These are phyloP conservation scores for Drosophila pegasa DNA, from an alignment of 2,888 invertebrate genomes.

Conservation along the genomic window DNA sequence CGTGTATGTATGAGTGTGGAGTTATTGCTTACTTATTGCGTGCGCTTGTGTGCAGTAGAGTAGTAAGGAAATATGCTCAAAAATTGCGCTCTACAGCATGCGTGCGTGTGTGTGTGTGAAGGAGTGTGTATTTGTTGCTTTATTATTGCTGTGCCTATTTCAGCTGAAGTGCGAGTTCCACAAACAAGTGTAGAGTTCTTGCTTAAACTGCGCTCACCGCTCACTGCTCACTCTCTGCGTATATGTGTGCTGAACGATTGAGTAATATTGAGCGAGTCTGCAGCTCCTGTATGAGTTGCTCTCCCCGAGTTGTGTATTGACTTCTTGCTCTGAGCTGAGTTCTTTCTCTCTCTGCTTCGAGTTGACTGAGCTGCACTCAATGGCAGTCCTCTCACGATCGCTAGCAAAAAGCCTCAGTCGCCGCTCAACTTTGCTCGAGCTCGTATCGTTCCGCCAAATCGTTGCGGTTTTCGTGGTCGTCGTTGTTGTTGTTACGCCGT, in stretches of 20 bases:
- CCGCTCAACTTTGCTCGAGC: slow-evolving; percentile 59
- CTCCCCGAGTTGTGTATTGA: background rate
- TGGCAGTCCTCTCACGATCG: slow-evolving; percentile 35
- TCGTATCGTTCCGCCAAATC: slow-evolving; percentile 27
- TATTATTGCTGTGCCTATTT: background rate
- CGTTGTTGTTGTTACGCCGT: slow-evolving; percentile 18
- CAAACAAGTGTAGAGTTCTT: background rate
- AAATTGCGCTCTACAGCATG: no score
- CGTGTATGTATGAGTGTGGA: background rate
- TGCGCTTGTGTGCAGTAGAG: background rate
- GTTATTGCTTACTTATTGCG: background rate
- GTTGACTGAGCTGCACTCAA: slow-evolving; percentile 12
- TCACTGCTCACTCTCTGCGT: slow-evolving; percentile 33
- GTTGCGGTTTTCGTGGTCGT: slow-evolving; percentile 18
- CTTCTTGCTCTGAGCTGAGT: background rate
- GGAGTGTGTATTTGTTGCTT: background rate
- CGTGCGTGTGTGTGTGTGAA: background rate
- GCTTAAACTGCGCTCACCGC: slow-evolving; percentile 17
- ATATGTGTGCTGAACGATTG: slow-evolving; percentile 7
- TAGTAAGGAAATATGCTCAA: background rate
- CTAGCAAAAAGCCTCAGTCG: slow-evolving; percentile 36
- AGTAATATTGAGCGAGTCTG: background rate
- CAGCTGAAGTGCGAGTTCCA: slow-evolving; percentile 1
- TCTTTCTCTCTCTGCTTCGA: background rate
- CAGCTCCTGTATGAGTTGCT: background rate